Conservation (phyloP, 2,113 vertebrate species). For the Vicugna pacos region DNA sequence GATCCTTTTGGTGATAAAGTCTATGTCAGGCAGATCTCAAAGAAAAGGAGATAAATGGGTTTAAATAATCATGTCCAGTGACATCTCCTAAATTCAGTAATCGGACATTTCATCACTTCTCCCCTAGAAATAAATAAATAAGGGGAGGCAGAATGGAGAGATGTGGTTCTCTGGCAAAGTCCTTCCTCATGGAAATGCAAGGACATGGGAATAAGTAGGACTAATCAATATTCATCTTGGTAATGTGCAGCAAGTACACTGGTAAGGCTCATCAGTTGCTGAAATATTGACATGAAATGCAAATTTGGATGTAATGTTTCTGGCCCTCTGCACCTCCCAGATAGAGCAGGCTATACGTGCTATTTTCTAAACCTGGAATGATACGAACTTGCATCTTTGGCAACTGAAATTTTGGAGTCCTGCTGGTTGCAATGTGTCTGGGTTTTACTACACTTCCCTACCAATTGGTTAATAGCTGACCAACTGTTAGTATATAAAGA, state of each 20-base stretch:
- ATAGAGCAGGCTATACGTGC: neutral
- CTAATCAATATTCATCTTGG: neutral
- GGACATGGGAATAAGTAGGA: neutral
- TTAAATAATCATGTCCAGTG: neutral
- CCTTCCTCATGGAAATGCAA: neutral
- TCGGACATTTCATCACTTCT: neutral
- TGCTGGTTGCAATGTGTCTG: neutral
- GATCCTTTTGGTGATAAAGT: neutral
- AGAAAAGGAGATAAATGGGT: neutral
- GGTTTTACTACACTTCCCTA: neutral
- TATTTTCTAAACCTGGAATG: neutral
- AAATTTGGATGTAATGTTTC: neutral
- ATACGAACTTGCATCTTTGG: neutral
- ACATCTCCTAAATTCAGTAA: neutral
- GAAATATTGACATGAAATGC: neutral
- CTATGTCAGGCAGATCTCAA: neutral
- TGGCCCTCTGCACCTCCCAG: neutral
- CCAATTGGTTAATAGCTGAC: neutral
- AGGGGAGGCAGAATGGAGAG: neutral
- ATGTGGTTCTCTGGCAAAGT: neutral
- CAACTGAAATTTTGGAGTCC: neutral
- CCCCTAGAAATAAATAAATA: neutral
- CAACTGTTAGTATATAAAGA: neutral
- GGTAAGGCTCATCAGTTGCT: neutral
- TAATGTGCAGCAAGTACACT: neutral